These are phyloP conservation scores for Conchocele bisecta DNA, from an alignment of 2,888 invertebrate genomes.

Conservation along the genomic window DNA sequence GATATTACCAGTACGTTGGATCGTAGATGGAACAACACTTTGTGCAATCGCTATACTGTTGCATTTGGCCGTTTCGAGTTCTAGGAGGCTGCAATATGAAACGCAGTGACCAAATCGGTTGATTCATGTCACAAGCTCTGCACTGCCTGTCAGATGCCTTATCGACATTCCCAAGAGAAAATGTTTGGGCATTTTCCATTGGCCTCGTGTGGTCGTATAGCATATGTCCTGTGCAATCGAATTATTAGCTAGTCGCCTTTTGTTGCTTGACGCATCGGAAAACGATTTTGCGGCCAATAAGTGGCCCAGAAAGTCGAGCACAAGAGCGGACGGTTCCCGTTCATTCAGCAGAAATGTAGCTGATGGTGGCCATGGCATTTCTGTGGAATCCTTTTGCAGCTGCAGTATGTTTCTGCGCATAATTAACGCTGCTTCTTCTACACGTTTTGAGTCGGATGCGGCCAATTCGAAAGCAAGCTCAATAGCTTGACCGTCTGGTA, in stretches of 20 bases:
- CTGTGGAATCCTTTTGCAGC: neutral
- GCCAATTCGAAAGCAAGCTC: conserved; percentile 20
- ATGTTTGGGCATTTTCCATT: conserved; percentile 22
- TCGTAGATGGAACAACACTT: conserved; percentile 19
- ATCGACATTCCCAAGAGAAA: conserved; percentile 12
- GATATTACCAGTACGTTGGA: conserved; percentile 37
- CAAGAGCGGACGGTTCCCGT: neutral
- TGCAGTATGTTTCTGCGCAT: neutral
- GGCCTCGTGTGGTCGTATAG: conserved; percentile 16
- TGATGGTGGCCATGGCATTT: conserved; percentile 25
- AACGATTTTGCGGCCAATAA: conserved; percentile 5
- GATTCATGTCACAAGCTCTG: conserved; percentile 44
- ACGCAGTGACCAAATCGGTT: conserved; percentile 41
- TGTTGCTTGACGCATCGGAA: neutral
- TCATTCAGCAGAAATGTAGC: neutral
- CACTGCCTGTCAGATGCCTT: conserved; percentile 47
- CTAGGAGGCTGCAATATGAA: conserved; percentile 28
- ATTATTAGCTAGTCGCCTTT: conserved; percentile 1
- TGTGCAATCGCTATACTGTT: conserved; percentile 9
- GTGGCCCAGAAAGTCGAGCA: neutral
- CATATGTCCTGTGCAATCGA: conserved; percentile 22
- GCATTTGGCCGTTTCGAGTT: conserved; percentile 53
- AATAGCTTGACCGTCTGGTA: conserved; percentile 22
- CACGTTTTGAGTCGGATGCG: conserved; percentile 10
- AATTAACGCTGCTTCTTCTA: conserved; percentile 22